Evolutionary conservation across 2,113 vertebrate genomes (phyloP).

Genomic region (Epinephelus fuscoguttatus): DNA sequence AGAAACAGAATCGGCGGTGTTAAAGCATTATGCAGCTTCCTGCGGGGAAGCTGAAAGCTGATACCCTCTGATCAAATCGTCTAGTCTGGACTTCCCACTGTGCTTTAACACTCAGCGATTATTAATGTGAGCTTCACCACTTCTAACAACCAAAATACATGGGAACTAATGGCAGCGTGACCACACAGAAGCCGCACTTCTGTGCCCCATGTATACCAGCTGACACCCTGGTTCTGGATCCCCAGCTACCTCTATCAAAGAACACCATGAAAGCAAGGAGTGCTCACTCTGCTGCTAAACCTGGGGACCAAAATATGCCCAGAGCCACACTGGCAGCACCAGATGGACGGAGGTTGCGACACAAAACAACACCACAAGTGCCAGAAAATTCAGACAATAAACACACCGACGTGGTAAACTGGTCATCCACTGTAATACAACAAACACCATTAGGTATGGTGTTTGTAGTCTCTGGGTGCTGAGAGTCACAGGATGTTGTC

Average conservation of each 20-base stretch:
- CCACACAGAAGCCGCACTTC: no score
- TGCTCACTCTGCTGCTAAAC: no score
- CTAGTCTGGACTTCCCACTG: slow-evolving; percentile 53
- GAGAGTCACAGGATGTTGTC: slow-evolving; percentile 33
- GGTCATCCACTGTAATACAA: neutral
- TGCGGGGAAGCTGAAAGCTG: slow-evolving; percentile 60
- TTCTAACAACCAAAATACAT: no score
- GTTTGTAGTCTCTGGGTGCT: neutral
- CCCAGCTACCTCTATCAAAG: no score
- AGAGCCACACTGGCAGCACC: slow-evolving; percentile 19
- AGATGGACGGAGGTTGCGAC: slow-evolving; percentile 44
- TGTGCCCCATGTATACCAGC: no score
- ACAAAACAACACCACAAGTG: neutral
- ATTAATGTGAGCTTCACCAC: no score
- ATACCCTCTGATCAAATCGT: slow-evolving; percentile 58
- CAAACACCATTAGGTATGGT: neutral
- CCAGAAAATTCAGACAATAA: slow-evolving; percentile 14
- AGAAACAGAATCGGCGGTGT: slow-evolving; percentile 50
- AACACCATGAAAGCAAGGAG: no score
- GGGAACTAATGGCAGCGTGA: no score
- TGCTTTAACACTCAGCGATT: slow-evolving; percentile 53
- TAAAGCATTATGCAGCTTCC: slow-evolving; percentile 64
- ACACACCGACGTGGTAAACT: slow-evolving; percentile 2
- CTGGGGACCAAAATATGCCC: no score
- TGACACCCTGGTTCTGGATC: no score